Percentiles rank a stretch among this genome's conserved stretches.
phyloP scores from a whole-genome alignment of 2,113 vertebrate genomes.

The Mustelus asterias region DNA sequence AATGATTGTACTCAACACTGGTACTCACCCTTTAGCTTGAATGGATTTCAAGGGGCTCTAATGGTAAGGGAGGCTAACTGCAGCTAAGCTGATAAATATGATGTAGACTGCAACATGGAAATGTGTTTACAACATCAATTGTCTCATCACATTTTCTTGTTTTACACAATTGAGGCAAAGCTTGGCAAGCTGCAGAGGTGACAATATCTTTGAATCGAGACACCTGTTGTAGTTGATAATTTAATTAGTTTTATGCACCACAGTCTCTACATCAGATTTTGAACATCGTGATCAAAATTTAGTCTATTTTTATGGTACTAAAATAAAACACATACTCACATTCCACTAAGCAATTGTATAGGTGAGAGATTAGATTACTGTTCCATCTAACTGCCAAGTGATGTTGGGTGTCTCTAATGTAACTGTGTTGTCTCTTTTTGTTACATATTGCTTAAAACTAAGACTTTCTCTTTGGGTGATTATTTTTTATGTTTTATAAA shows the following conservation, averaged over 20 bases:
- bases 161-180: neutral
- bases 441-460: constrained; percentile 3
- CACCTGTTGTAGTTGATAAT: neutral
- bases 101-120: neutral
- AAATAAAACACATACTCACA: neutral
- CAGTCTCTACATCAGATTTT: neutral
- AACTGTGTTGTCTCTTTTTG: neutral
- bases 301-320: neutral
- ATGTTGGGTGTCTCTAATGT: neutral
- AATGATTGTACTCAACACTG: neutral
- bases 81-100: neutral
- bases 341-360: neutral
- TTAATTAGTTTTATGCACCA: neutral
- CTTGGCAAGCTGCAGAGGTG: neutral
- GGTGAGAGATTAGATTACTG: neutral
- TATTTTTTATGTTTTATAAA: neutral
- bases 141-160: neutral
- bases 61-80: neutral
- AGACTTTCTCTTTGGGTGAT: neutral
- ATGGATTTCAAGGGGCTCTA: neutral
- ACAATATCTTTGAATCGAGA: neutral
- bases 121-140: neutral
- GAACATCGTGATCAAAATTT: neutral
- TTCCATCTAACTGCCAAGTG: neutral
- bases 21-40: neutral